Base-by-base conservation (phyloP, 2,797 vertebrate species). In the Halcyon smyrnensis region DNA sequence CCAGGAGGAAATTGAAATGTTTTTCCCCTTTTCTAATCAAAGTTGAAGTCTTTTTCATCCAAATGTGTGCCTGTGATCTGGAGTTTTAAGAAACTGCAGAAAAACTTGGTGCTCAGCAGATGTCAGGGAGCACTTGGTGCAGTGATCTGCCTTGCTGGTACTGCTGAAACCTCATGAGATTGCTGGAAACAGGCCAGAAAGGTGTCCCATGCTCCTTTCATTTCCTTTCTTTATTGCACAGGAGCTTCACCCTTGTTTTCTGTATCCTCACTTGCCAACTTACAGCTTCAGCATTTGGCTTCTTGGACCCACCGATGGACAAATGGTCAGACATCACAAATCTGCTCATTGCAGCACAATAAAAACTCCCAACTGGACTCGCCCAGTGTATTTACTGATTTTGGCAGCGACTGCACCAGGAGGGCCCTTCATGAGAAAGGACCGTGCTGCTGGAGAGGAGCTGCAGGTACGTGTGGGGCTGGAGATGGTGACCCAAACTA, bases 301-400 rank as follows among this genome's bases (percentile, higher is more conserved):
- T 45, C 37, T 84, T 0, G 0, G 67, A 36, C 41, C 41, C 57
- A 27, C 20, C 1, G 1, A 1, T 7, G 37, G 48, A 20, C 28
- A 32, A 53, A 48, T 0, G 6, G 16, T 19, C 0, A 3, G 56
- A 80, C 46, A 18, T 7, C 15, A 2, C 36, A 48, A 46, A 23
- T 63, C 54, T 4, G 1, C 59, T 34, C 2, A 1, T 12, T 30
- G 75, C n/a, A 80, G 27, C 1, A 0, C 34, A 62, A 46, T 13
- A 11, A 56, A 62, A 57, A 46, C 6, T 12, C 43, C 43, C 3
- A 0, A 0, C 25, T 71, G 69, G 73, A 9, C 8, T 19, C 36
- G 16, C 4, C 41, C 12, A 4, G 12, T 12, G 11, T 6, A 8
- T 21, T 17, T 48, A 8, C 14, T 20, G 63, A n/a, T 89, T 59